These are phyloP conservation scores for Malurus elegans DNA, from an alignment of 2,113 vertebrate genomes.

Conservation along the genomic window DNA sequence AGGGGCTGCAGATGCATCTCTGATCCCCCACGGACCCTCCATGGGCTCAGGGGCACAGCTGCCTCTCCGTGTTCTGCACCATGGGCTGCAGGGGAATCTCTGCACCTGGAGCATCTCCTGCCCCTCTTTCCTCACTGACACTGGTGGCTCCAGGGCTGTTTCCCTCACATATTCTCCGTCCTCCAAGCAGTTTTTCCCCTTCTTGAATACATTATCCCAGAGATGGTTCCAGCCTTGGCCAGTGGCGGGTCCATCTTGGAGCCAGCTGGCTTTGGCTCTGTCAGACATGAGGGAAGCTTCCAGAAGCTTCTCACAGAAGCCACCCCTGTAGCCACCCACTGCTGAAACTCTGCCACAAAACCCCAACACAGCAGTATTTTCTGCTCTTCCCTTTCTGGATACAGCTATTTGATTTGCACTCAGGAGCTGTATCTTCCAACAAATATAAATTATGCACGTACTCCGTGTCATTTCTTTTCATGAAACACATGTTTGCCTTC, in stretches of 20 bases:
- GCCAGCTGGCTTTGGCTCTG: fast-evolving
- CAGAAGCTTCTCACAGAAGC: not conserved
- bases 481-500: not conserved
- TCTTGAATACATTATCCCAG: not conserved
- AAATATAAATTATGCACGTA: not conserved
- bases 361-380: not conserved
- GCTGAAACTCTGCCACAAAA: not conserved
- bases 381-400: not conserved
- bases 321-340: not conserved
- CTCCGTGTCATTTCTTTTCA: not conserved
- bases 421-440: not conserved
- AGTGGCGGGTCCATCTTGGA: fast-evolving
- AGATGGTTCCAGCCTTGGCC: not conserved
- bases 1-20: not conserved
- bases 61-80: not conserved
- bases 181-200: not conserved
- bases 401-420: not conserved
- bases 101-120: not conserved
- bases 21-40: not conserved
- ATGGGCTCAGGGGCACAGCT: not conserved
- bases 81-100: fast-evolving
- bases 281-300: not conserved
- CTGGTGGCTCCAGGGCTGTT: not conserved
- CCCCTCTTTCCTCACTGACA: not conserved
- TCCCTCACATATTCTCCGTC: not conserved